Evolutionary conservation across 2,113 vertebrate species (phyloP), one percentile per base, ranked within the genome.

Genomic region (Jaculus jaculus): DNA sequence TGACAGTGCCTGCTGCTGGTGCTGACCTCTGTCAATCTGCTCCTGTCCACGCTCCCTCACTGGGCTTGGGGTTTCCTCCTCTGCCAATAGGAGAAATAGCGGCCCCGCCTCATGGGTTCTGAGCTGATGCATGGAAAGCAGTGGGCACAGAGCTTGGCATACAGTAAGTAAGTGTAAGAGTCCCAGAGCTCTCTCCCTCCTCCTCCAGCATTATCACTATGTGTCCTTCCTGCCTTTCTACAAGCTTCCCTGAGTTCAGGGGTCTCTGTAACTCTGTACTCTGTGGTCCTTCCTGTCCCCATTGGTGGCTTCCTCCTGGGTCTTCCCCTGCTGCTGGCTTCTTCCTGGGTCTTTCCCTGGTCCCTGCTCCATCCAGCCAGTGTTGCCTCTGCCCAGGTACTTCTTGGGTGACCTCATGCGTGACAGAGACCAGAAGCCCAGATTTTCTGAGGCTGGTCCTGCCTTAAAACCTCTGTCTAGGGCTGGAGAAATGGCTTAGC

Each of bases 361-460:
- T 28, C 58, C 47, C 80, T 58, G 77, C 17, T 20, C 60, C 83
- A 15, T 74, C 60, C 68, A 51, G 24, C 60, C 68, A 51, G 24
- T 13, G 12, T 47, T 69, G 72, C 39, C 61, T 23, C 47, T 69
- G 72, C 39, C 61, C 26, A 3, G 9, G 72, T 37, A 66, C 73
- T 89, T 96, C 80, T 71, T 72, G 77, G 77, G 82, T 85, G 85
- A 86, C 77, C 34, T 89, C 94, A 87, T 66, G 51, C n/a, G 66
- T 54, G 60, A 58, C 75, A 87, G 63, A 9, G 8, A 89, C 8
- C 72, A 92, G 95, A 87, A 66, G 63, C 84, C 85, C 92, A 89
- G 93, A 84, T 89, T 93, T 93, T 72, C 81, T 84, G 60, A 39
- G 80, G 82, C 91, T 73, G 72, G 77, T 87, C 73, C 75, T 86